Evolutionary conservation across 2,113 vertebrate genomes (phyloP).

Genomic region (Rhinoderma darwinii): DNA sequence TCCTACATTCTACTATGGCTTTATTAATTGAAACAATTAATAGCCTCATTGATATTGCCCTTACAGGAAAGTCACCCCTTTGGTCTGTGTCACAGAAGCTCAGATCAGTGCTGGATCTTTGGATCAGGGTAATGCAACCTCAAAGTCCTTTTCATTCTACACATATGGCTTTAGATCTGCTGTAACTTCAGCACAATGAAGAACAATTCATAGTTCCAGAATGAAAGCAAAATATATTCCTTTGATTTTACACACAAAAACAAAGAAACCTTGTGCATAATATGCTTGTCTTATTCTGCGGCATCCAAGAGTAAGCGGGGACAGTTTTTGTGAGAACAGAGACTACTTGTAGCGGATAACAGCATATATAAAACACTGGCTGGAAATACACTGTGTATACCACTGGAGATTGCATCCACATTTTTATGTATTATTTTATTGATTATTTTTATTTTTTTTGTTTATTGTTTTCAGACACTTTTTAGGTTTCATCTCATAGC

Average conservation of each 20-base stretch:
- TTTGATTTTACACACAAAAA: not conserved
- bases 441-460: not conserved
- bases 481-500: not conserved
- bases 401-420: not conserved
- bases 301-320: not conserved
- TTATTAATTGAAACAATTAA: not conserved
- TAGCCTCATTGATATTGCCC: not conserved
- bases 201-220: conserved; percentile 1
- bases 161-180: not conserved
- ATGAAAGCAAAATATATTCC: not conserved
- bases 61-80: not conserved
- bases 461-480: not conserved
- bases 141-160: not conserved
- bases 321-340: not conserved
- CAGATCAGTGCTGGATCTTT: not conserved
- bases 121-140: not conserved
- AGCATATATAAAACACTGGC: not conserved
- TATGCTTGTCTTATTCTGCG: not conserved
- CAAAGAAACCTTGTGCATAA: not conserved
- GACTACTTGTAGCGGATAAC: not conserved
- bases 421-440: not conserved
- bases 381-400: not conserved
- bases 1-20: not conserved
- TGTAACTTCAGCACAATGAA: not conserved
- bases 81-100: not conserved